These are phyloP conservation scores for Ladona fulva DNA, from an alignment of 1,140 invertebrate species.

Conservation along the genomic window DNA sequence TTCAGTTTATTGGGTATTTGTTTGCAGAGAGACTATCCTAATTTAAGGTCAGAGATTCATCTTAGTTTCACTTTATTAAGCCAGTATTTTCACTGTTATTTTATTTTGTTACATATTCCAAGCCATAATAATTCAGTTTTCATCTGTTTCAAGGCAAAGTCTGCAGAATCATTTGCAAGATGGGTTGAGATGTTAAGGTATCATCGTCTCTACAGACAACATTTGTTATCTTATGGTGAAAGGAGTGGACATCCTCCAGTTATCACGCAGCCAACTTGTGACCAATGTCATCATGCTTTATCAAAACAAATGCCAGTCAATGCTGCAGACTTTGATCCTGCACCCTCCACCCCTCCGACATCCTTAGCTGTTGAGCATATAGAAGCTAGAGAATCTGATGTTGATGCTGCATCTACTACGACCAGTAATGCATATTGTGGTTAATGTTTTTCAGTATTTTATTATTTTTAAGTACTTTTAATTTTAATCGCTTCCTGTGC, in stretches of 20 bases:
- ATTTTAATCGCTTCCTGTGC: too few species aligned
- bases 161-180: slow-evolving; percentile 55
- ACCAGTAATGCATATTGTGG: not conserved
- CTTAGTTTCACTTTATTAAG: too few species aligned
- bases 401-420: not conserved
- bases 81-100: too few species aligned
- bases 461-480: too few species aligned
- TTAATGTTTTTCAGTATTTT: too few species aligned
- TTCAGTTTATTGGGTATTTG: too few species aligned
- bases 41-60: too few species aligned
- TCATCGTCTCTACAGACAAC: slow-evolving; percentile 70
- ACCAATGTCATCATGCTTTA: not conserved
- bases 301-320: not conserved
- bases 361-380: not conserved
- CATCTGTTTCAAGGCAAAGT: slow-evolving; percentile 49
- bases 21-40: too few species aligned
- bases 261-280: not conserved
- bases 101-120: too few species aligned
- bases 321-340: not conserved
- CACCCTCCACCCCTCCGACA: not conserved
- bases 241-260: slow-evolving; percentile 29
- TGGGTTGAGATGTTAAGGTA: slow-evolving; percentile 68
- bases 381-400: not conserved
- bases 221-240: slow-evolving; percentile 56
- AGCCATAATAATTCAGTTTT: not conserved